These are phyloP conservation scores for Papilio demoleus DNA, from an alignment of 2,888 invertebrate genomes.

Conservation along the genomic window DNA sequence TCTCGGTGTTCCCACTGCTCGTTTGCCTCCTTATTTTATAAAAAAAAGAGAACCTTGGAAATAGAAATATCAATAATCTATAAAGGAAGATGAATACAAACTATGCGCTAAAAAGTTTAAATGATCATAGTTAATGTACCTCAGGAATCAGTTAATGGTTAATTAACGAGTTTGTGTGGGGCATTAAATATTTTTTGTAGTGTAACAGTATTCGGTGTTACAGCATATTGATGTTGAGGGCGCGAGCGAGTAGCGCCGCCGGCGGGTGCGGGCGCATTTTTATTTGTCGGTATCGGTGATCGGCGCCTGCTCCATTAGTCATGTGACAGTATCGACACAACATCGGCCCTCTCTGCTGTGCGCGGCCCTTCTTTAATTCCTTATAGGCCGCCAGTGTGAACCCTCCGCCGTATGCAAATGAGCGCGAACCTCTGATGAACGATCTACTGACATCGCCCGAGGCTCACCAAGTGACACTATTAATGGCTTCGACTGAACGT, in stretches of 20 bases:
- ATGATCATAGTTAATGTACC: no score
- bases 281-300: conserved; percentile 79
- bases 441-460: conserved; percentile 64
- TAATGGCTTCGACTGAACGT: conserved; percentile 37
- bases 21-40: no score
- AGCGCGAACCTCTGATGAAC: conserved; percentile 73
- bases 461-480: conserved; percentile 36
- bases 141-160: no score
- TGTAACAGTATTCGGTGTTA: conserved; percentile 25
- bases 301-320: conserved; percentile 83
- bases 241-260: conserved; percentile 50
- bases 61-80: no score
- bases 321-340: conserved; percentile 81
- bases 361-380: conserved; percentile 72
- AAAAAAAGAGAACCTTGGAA: no score
- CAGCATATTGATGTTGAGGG: conserved; percentile 37
- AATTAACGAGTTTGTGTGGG: not conserved
- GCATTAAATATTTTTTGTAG: not conserved
- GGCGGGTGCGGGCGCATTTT: conserved; percentile 68
- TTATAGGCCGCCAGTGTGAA: conserved; percentile 67
- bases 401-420: conserved; percentile 72
- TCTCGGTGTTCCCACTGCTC: no score
- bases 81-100: no score
- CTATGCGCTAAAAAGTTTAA: no score
- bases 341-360: conserved; percentile 72